Evolutionary conservation across 2,113 vertebrate genomes (phyloP).

Genomic region (Megaleporinus macrocephalus): DNA sequence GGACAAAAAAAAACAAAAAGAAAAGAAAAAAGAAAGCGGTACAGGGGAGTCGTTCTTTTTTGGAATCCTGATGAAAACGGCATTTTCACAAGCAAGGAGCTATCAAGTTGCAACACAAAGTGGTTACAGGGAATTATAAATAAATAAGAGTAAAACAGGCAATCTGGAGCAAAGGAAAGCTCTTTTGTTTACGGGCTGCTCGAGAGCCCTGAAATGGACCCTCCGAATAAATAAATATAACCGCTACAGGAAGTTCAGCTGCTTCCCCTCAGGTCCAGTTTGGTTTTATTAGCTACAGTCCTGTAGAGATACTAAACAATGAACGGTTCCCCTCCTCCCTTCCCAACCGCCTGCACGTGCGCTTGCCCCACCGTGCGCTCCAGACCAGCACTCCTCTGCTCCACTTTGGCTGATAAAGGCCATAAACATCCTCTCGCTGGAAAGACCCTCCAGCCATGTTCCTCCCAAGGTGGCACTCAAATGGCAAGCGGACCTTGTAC

Average conservation of each 20-base stretch:
- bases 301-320: conserved; percentile 76
- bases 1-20: conserved; percentile 47
- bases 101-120: conserved; percentile 79
- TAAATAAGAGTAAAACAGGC: conserved; percentile 72
- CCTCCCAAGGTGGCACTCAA: conserved; percentile 27
- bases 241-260: conserved; percentile 79
- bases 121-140: conserved; percentile 77
- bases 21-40: conserved; percentile 52
- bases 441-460: background rate
- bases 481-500: background rate
- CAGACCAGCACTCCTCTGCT: conserved; percentile 11
- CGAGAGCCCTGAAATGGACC: conserved; percentile 76
- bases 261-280: conserved; percentile 73
- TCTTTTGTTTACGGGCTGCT: conserved; percentile 78
- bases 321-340: conserved; percentile 46
- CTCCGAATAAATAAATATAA: conserved; percentile 81
- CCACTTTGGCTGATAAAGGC: conserved; percentile 22
- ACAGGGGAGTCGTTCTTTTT: conserved; percentile 69
- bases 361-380: conserved; percentile 28
- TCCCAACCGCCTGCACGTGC: conserved; percentile 41
- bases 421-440: conserved; percentile 36
- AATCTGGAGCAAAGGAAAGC: conserved; percentile 65
- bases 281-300: conserved; percentile 81
- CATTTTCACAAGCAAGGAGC: conserved; percentile 74
- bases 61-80: conserved; percentile 61